A percentile compares a stretch with the other conserved stretches of the same genome.
Evolutionary conservation across 2,797 vertebrate genomes (phyloP).

Genomic region (Thamnophis elegans): DNA sequence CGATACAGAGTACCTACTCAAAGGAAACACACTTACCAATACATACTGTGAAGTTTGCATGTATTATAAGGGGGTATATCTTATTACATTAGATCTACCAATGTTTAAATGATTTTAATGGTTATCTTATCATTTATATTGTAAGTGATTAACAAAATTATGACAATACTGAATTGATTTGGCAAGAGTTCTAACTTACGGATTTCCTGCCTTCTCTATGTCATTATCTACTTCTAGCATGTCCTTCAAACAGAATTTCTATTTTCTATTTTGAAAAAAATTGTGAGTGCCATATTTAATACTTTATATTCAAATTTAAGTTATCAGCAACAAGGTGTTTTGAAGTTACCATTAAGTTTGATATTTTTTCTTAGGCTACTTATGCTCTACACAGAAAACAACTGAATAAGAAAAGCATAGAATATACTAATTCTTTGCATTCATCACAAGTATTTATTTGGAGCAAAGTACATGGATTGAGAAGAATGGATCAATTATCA

Average conservation of each 20-base stretch:
- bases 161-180: slow-evolving; percentile 33
- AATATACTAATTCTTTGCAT: background rate
- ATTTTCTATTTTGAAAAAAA: background rate
- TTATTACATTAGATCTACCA: slow-evolving; percentile 48
- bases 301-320: background rate
- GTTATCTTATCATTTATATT: slow-evolving; percentile 42
- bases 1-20: slow-evolving; percentile 81
- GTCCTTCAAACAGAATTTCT: background rate
- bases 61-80: slow-evolving; percentile 63
- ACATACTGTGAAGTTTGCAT: slow-evolving; percentile 72
- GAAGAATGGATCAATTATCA: background rate
- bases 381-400: background rate
- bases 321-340: background rate
- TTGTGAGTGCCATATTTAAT: background rate
- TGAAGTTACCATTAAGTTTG: background rate
- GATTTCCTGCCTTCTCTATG: slow-evolving; percentile 17
- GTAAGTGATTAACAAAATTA: rapidly evolving
- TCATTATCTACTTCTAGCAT: background rate
- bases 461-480: background rate
- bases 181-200: slow-evolving; percentile 48
- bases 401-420: background rate
- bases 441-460: background rate
- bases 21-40: slow-evolving; percentile 80
- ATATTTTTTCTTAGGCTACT: background rate
- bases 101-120: background rate